Conservation (phyloP, 2,888 invertebrate genomes). For the Zygaena filipendulae region DNA sequence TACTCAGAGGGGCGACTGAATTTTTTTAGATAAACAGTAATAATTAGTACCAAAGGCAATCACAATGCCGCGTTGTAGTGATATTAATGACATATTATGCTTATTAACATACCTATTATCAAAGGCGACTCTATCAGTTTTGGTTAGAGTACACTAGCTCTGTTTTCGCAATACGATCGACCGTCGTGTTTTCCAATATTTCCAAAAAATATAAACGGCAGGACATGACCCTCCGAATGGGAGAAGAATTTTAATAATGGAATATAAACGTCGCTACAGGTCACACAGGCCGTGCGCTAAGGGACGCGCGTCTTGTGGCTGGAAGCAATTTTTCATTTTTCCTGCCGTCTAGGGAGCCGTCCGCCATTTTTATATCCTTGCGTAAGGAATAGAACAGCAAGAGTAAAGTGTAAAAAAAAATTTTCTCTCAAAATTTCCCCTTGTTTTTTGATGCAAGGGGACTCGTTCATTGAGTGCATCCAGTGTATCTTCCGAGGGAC, state of each 20-base stretch:
- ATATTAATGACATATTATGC: too few relatives aligned
- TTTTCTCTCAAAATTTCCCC: conserved; percentile 19
- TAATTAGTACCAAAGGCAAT: too few relatives aligned
- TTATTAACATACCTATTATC: too few relatives aligned
- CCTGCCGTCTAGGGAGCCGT: conserved; percentile 33
- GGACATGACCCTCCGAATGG: conserved; percentile 3
- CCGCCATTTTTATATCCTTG: conserved; percentile 40
- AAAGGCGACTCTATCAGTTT: too few relatives aligned
- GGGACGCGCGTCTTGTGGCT: conserved; percentile 22
- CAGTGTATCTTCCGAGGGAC: conserved; percentile 23
- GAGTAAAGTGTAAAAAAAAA: conserved; percentile 20
- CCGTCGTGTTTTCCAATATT: too few relatives aligned
- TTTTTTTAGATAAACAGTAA: too few relatives aligned
- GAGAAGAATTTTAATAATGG: conserved; percentile 17
- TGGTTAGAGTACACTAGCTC: too few relatives aligned
- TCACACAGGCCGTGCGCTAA: conserved; percentile 9
- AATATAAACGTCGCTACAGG: conserved; percentile 13
- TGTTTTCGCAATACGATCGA: too few relatives aligned
- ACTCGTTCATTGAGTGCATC: conserved; percentile 14
- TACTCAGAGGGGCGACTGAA: too few relatives aligned
- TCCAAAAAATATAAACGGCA: too few relatives aligned
- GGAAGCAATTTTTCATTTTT: conserved; percentile 48
- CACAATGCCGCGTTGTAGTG: too few relatives aligned
- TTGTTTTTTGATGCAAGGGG: conserved; percentile 8
- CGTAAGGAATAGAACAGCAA: conserved; percentile 18